Percentiles rank a stretch among this genome's conserved stretches.
These are phyloP conservation scores for Escarpia spicata DNA, from an alignment of 2,888 invertebrate species.

Conservation along the genomic window DNA sequence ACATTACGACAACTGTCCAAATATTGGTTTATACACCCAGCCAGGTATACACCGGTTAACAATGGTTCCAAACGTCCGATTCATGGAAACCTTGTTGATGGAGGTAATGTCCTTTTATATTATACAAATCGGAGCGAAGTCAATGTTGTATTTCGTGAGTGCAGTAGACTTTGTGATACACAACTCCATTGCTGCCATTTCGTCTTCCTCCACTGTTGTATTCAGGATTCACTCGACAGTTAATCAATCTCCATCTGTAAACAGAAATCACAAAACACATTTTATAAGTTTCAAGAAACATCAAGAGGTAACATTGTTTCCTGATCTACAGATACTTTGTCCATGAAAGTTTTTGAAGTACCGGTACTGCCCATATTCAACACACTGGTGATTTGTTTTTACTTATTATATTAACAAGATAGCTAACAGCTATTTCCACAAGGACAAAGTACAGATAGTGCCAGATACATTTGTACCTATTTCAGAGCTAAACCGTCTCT, in stretches of 20 bases:
- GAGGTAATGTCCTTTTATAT: not conserved
- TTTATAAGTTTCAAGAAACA: no score
- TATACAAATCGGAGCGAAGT: not conserved
- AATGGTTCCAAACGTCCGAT: not conserved
- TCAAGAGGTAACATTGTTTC: no score
- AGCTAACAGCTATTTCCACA: no score
- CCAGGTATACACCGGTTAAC: not conserved
- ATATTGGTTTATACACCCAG: not conserved
- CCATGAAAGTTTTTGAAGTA: no score
- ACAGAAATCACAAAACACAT: not conserved
- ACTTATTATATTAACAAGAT: no score
- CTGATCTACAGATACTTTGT: no score
- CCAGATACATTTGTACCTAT: no score
- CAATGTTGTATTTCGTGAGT: not conserved
- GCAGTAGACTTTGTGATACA: not conserved
- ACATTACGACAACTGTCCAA: not conserved
- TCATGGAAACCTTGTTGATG: not conserved
- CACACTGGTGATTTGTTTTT: no score
- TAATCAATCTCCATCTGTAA: constrained; percentile 4
- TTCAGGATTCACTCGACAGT: not conserved
- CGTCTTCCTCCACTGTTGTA: not conserved
- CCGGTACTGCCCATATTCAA: no score
- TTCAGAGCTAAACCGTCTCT: not conserved
- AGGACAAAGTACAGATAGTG: no score
- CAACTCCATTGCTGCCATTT: not conserved